Evolutionary conservation across 2,797 vertebrate species (phyloP).

Genomic region (Phoeniculus purpureus): DNA sequence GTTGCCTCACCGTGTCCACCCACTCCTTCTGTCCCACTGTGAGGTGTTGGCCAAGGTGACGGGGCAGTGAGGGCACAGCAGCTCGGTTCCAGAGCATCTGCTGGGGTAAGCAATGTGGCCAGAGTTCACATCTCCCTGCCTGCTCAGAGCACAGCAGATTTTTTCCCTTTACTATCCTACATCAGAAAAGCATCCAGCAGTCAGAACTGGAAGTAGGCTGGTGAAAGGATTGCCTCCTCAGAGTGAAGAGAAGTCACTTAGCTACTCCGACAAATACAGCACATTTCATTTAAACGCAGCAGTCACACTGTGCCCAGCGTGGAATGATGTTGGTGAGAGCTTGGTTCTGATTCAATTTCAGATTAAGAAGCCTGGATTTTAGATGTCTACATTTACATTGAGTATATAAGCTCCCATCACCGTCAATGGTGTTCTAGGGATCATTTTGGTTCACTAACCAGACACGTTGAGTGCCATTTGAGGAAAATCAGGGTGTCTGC

Average conservation of each 20-base stretch:
- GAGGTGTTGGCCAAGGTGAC: background rate
- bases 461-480: background rate
- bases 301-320: background rate
- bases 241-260: background rate
- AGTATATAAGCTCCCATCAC: background rate
- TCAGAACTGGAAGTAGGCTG: background rate
- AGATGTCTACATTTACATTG: background rate
- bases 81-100: background rate
- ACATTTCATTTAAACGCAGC: background rate
- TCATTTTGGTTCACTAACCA: background rate
- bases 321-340: background rate
- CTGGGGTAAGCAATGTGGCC: background rate
- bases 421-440: background rate
- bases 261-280: background rate
- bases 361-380: background rate
- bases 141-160: background rate
- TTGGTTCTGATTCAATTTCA: background rate
- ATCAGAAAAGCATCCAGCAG: background rate
- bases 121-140: background rate
- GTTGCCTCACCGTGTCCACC: fast-evolving
- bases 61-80: background rate
- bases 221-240: background rate
- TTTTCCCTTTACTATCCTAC: background rate
- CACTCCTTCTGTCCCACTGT: background rate
- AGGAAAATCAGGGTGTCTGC: background rate